A percentile compares a stretch with the other conserved stretches of the same genome.
Evolutionary conservation across 1,140 invertebrate species (phyloP).

Genomic region (Pseudomyrmex sp.): DNA sequence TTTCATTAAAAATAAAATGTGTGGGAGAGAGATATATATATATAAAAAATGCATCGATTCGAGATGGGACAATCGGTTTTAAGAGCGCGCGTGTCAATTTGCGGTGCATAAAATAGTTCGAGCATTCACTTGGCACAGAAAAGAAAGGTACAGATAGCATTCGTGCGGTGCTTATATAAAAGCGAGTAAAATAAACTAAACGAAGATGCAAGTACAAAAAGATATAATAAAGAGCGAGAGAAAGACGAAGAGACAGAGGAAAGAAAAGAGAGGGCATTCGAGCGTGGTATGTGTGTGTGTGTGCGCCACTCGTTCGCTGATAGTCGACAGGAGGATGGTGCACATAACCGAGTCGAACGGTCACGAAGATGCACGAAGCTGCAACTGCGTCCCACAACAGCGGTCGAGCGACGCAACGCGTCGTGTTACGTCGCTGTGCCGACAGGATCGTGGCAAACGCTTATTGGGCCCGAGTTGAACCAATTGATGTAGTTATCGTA

Average conservation of each 20-base stretch:
- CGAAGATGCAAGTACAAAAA: constrained; percentile 49
- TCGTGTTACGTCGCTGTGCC: constrained; percentile 66
- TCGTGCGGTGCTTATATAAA: constrained; percentile 39
- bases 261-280: constrained; percentile 2
- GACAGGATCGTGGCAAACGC: constrained; percentile 46
- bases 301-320: constrained; percentile 29
- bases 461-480: constrained; percentile 28
- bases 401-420: constrained; percentile 64
- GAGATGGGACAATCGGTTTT: constrained; percentile 6
- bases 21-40: no score
- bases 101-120: constrained; percentile 24
- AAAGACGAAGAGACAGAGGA: background rate
- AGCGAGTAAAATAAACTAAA: constrained; percentile 56
- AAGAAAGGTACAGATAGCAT: constrained; percentile 39
- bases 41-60: background rate
- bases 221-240: constrained; percentile 41
- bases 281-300: background rate
- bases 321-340: constrained; percentile 53
- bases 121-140: constrained; percentile 28
- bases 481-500: background rate
- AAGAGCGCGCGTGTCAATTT: constrained; percentile 23
- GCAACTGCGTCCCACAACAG: constrained; percentile 59
- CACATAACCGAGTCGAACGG: constrained; percentile 60
- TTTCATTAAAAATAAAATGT: background rate
- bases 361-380: constrained; percentile 60